Base-by-base conservation (phyloP, 2,797 vertebrate species). In the Lagocephalus sceleratus region DNA sequence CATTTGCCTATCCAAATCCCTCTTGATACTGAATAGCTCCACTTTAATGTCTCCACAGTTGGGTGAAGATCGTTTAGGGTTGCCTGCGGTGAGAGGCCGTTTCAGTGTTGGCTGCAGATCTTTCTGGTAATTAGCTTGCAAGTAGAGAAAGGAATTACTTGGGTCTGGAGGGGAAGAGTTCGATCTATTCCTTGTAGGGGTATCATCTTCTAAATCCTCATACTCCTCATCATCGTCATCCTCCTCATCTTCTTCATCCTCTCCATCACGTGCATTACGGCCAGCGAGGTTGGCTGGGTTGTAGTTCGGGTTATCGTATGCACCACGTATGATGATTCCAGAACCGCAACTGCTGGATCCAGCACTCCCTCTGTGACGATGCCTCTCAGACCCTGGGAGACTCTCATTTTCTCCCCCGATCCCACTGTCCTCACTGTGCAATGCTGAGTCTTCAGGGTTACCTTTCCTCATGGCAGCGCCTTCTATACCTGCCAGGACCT, bases 341-440 rank as follows among this genome's bases (percentile, higher is more conserved):
- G 85, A 88, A 5, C 74, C 76, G 19, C 51, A 83, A 20, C 83
- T 85, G 39, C 60, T 3, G 40, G 86, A 86, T 39, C 79, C 82
- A 41, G 79, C 77, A 21, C 85, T 89, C 14, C 84, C 85, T 5
- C 81, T 63, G 23, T 85, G 64, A 3, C 68, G 79, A 38, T 77
- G 67, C 51, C 50, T 76, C 40, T 87, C 87, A 26, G 78, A 87
- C 2, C 89, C 87, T 0, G 77, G 71, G 46, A 94, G 75, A 3
- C 92, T 93, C 63, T 98, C 95, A 0, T 50, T 95, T 64, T 99
- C 96, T 0, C 85, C 93, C 0, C 94, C 92, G 0, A 98, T 94
- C 42, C 97, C 95, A 2, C 96, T 99, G 77, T 99, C 96, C 66
- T 97, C 95, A 29, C 96, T 98, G 75, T 86, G 93, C 6, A 98